These are phyloP conservation scores for Muntiacus reevesi DNA, from an alignment of 2,113 vertebrate genomes.

Conservation along the genomic window DNA sequence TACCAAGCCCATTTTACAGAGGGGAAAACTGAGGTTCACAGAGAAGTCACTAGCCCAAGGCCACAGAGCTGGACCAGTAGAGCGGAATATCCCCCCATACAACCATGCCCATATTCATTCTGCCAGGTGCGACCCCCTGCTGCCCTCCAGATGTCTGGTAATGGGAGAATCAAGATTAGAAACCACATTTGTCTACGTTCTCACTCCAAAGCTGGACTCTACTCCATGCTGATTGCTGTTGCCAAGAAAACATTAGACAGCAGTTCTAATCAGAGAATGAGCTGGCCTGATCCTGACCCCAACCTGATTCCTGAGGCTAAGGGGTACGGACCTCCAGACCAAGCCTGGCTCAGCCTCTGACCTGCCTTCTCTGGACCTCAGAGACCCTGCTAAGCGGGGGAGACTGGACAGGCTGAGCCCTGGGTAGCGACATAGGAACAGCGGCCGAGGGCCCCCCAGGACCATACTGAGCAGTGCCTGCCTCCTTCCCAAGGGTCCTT, in stretches of 20 bases:
- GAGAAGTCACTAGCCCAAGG: not conserved
- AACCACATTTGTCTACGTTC: not conserved
- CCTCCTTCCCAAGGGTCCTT: not conserved
- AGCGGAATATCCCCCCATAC: accelerated
- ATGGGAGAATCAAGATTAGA: not conserved
- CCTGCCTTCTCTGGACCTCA: not conserved
- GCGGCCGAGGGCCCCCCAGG: not conserved
- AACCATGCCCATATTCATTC: not conserved
- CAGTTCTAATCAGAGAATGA: not conserved
- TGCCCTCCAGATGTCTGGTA: not conserved
- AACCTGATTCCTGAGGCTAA: not conserved
- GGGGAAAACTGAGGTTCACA: not conserved
- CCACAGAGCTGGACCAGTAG: not conserved
- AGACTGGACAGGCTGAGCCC: not conserved
- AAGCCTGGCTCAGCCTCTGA: not conserved
- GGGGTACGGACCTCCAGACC: not conserved
- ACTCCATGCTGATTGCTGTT: not conserved
- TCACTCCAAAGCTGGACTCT: not conserved
- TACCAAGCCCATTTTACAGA: not conserved
- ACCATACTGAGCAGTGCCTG: not conserved
- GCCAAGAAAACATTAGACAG: not conserved
- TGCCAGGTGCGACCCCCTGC: accelerated
- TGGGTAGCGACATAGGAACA: not conserved
- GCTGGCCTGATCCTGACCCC: not conserved
- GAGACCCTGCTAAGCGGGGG: not conserved